Evolutionary conservation across 2,797 vertebrate species (phyloP).

Genomic region (Streptopelia turtur): DNA sequence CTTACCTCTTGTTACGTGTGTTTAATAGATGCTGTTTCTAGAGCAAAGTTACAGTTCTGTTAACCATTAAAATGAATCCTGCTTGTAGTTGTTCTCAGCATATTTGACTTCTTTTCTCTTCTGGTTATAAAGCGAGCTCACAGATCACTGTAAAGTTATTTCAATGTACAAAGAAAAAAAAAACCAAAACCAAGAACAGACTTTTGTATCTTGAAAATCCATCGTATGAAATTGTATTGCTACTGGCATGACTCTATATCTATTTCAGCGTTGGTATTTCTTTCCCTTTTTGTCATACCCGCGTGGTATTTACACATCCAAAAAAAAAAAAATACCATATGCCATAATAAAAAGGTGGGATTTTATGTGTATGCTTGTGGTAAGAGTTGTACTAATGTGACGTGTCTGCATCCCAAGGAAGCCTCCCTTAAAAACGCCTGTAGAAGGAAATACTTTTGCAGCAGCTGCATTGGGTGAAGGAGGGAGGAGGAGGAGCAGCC

Average conservation of each 20-base stretch:
- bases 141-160: slow-evolving; percentile 62
- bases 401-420: background rate
- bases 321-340: background rate
- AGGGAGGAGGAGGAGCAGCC: fast-evolving
- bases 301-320: slow-evolving; percentile 47
- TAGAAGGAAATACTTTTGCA: background rate
- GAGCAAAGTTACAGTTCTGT: slow-evolving; percentile 76
- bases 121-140: slow-evolving; percentile 40
- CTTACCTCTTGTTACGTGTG: slow-evolving; percentile 60
- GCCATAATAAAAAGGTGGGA: slow-evolving; percentile 75
- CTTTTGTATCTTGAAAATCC: slow-evolving; percentile 66
- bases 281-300: slow-evolving; percentile 44
- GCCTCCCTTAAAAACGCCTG: background rate
- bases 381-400: background rate
- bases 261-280: slow-evolving; percentile 48
- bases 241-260: slow-evolving; percentile 62
- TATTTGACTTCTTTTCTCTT: slow-evolving; percentile 16
- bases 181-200: background rate
- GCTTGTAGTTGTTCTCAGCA: slow-evolving; percentile 48
- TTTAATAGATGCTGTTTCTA: slow-evolving; percentile 75
- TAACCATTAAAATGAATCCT: slow-evolving; percentile 52
- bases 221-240: slow-evolving; percentile 63
- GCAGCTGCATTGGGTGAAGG: background rate
- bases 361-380: slow-evolving; percentile 54
- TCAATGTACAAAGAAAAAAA: slow-evolving; percentile 51